phyloP scores from a whole-genome alignment of 2,888 invertebrate species.

The Microchrysa polita region DNA sequence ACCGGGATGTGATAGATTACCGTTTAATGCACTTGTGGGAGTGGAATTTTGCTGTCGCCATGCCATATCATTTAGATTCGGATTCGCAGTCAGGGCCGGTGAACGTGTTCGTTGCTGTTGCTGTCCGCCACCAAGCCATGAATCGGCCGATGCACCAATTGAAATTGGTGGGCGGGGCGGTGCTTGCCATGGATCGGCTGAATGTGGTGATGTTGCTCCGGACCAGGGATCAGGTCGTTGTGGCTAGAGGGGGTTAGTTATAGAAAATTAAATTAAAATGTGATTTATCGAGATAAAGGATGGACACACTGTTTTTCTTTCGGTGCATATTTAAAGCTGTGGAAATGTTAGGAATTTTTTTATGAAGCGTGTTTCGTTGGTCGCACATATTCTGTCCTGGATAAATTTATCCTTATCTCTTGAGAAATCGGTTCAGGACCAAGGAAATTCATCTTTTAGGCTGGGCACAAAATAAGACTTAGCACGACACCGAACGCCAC shows the following conservation, averaged over 20 bases:
- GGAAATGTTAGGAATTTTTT: too few species aligned
- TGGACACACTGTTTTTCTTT: neutral
- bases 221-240: slow-evolving; percentile 64
- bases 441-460: too few species aligned
- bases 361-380: too few species aligned
- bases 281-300: neutral
- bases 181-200: slow-evolving; percentile 62
- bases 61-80: slow-evolving; percentile 62
- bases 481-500: too few species aligned
- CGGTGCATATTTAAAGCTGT: neutral
- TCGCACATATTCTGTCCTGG: too few species aligned
- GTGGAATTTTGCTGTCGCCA: slow-evolving; percentile 59
- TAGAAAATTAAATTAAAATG: slow-evolving; percentile 11
- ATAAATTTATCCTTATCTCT: too few species aligned
- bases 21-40: slow-evolving; percentile 53
- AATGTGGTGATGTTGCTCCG: slow-evolving; percentile 59
- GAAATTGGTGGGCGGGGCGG: slow-evolving; percentile 56
- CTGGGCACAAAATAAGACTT: too few species aligned
- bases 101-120: slow-evolving; percentile 61
- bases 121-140: slow-evolving; percentile 57
- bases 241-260: too few species aligned
- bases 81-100: slow-evolving; percentile 61
- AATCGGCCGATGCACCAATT: slow-evolving; percentile 54
- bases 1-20: slow-evolving; percentile 53
- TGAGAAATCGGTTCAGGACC: too few species aligned